Evolutionary conservation across 2,888 invertebrate genomes (phyloP), one percentile per base, ranked within the genome.

Genomic region (Meiosimyza decipiens): DNA sequence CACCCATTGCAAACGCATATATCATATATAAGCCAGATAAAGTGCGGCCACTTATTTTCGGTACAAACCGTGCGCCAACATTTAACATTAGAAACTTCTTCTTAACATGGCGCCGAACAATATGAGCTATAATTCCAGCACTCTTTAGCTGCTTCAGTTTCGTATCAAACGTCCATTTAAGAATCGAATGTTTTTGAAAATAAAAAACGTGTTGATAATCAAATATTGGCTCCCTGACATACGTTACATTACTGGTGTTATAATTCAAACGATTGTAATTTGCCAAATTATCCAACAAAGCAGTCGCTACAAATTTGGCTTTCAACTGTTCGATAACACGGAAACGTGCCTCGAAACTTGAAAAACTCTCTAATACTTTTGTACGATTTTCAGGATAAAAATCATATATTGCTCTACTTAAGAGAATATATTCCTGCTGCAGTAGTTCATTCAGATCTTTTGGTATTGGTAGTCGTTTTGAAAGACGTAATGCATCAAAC

Each of bases 171-270:
- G 72, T 47, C 5, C 75, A 72, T 59, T 79, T 79, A 1, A 78
- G 69, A 1, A 80, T 72, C 1, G 83, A 82, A 18, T 81, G 78
- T 2, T 79, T 79, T 0, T 71, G 73, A 72, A 83, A 59, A n/a
- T 75, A 82, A 73, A 83, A 77, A 13, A 79, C 81, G 66, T 78
- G 63, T 54, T 80, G 81, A 22, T 79, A 77, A 6, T 78, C 22
- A 57, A 77, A 79, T 15, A 83, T 75, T 28, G 81, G 78, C 71
- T 83, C 81, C 1, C 64, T 69, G 3, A 83, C 74, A 18, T 79
- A 78, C 6, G 78, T 78, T 3, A 83, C 52, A 0, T 73, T 71
- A 15, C 78, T 80, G 12, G 66, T 74, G 73, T 76, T 60, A 18
- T 78, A 22, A 0, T 12, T 12, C 6, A 68, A 60, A 5, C 16